These are phyloP conservation scores for Stomatorhinus walkeri DNA, from an alignment of 2,797 vertebrate genomes.

Conservation along the genomic window DNA sequence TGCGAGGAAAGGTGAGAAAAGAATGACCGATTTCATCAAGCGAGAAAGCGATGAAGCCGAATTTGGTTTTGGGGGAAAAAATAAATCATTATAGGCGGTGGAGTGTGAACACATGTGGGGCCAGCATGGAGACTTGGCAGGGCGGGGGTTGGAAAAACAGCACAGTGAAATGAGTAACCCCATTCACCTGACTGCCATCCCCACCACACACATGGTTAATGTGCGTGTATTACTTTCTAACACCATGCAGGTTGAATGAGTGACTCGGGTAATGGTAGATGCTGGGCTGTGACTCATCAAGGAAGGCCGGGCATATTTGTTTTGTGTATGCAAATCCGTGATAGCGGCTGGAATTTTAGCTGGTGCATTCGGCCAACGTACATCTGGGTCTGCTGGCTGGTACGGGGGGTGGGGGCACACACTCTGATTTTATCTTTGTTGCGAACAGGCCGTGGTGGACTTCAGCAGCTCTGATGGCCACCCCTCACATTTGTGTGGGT, in stretches of 20 bases:
- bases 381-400: neutral
- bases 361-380: too few species aligned
- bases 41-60: neutral
- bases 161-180: neutral
- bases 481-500: neutral
- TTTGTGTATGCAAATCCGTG: neutral
- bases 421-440: neutral
- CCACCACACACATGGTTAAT: neutral
- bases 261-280: neutral
- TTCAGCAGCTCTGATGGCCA: neutral
- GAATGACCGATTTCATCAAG: neutral
- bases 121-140: neutral
- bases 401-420: neutral
- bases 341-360: neutral
- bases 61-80: neutral
- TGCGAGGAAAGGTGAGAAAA: neutral
- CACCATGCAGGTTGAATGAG: neutral
- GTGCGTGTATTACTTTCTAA: neutral
- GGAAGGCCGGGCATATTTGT: neutral
- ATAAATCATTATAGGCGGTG: neutral
- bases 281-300: neutral
- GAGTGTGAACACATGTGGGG: neutral
- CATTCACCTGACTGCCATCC: neutral
- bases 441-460: neutral
- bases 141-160: neutral